Conservation (phyloP, 2,113 vertebrate genomes). For the Campylorhamphus procurvoides region DNA sequence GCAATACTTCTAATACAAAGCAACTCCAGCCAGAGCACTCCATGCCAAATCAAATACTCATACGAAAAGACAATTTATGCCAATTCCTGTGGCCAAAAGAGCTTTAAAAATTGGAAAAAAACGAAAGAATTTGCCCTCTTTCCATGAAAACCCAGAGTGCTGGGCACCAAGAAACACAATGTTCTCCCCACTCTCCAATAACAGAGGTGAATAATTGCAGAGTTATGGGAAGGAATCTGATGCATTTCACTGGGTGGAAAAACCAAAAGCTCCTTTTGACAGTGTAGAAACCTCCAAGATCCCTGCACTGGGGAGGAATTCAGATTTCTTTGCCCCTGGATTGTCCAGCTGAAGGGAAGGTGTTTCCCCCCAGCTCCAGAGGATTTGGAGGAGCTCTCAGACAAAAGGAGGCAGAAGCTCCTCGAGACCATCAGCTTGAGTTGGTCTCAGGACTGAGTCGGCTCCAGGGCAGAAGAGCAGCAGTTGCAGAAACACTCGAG, state of each 20-base stretch:
- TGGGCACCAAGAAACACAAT: slow-evolving; percentile 31
- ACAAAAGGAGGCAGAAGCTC: background rate
- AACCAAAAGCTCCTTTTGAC: background rate
- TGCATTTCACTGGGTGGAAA: background rate
- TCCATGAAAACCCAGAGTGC: background rate
- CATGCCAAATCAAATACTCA: slow-evolving; percentile 70
- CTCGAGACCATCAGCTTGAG: background rate
- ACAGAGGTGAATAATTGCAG: slow-evolving; percentile 20
- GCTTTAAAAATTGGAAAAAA: slow-evolving; percentile 50
- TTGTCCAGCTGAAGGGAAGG: background rate
- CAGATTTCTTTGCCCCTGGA: background rate
- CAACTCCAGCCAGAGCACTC: slow-evolving; percentile 20
- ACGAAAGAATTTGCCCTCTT: slow-evolving; percentile 44
- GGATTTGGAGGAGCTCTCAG: background rate
- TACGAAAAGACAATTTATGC: slow-evolving; percentile 52
- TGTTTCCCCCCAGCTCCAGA: background rate
- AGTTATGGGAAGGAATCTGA: slow-evolving; percentile 1
- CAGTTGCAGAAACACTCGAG: background rate
- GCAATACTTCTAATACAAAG: slow-evolving; percentile 57
- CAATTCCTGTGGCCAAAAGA: slow-evolving; percentile 56
- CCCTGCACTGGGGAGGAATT: background rate
- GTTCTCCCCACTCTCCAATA: slow-evolving; percentile 7
- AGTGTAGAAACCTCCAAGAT: background rate
- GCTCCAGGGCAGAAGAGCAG: background rate
- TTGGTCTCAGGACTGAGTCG: background rate